Evolutionary conservation across 30 jellyfish, hydroid and myxozoan genomes (phyloP).

Genomic region (Pelagia noctiluca): DNA sequence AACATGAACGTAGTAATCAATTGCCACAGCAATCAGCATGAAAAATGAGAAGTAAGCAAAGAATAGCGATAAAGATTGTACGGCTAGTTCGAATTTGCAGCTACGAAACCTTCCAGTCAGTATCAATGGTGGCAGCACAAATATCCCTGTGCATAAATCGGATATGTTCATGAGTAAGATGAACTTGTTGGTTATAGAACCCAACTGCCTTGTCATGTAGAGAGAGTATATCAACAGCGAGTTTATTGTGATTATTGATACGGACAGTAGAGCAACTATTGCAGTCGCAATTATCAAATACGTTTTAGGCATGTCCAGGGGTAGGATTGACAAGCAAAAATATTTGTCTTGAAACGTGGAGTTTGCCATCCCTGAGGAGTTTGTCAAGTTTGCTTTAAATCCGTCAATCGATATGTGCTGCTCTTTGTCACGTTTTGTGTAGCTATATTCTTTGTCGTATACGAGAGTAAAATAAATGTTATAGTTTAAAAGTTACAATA

Average conservation of each 20-base stretch:
- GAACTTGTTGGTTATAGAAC: conserved; percentile 49
- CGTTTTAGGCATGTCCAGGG: conserved; percentile 7
- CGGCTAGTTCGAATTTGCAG: conserved; percentile 28
- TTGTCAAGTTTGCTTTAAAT: too few species aligned
- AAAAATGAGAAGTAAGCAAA: conserved; percentile 40
- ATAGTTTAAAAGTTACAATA: too few species aligned
- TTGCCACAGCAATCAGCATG: conserved; percentile 16
- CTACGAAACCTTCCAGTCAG: background rate
- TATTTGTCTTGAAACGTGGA: too few species aligned
- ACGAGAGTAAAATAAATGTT: too few species aligned
- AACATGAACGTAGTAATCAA: conserved; percentile 42
- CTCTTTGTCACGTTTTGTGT: too few species aligned
- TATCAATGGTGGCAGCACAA: conserved; percentile 19
- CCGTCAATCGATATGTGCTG: too few species aligned
- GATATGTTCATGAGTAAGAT: conserved; percentile 48
- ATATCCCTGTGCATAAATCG: conserved; percentile 48
- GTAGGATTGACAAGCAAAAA: background rate
- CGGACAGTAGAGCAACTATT: background rate
- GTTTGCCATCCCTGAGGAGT: too few species aligned
- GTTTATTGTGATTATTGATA: conserved; percentile 5
- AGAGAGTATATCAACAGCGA: conserved; percentile 40
- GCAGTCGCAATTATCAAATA: background rate
- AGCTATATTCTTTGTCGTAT: too few species aligned
- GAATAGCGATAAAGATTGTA: background rate
- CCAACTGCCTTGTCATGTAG: conserved; percentile 52